Percentiles rank a stretch among this genome's conserved stretches.
Conservation (phyloP, 2,888 invertebrate species). For the Erannis defoliaria region DNA sequence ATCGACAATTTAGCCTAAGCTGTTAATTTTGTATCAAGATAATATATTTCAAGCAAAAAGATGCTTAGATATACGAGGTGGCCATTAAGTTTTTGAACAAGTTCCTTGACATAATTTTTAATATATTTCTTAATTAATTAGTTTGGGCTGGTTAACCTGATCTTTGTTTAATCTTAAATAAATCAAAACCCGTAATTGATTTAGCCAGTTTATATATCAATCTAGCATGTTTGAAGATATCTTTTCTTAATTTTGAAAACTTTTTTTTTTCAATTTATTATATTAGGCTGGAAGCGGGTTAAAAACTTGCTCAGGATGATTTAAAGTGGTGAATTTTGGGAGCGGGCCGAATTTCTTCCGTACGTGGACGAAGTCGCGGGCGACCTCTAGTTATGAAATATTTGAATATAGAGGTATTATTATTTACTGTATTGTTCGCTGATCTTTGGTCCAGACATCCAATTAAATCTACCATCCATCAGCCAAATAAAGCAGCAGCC, state of each 20-base stretch:
- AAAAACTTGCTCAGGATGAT: no score
- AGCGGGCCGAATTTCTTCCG: no score
- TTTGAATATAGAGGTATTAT: no score
- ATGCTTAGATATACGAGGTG: slow-evolving; percentile 10
- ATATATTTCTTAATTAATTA: slow-evolving; percentile 36
- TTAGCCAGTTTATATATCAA: background rate
- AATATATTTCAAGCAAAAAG: slow-evolving; percentile 13
- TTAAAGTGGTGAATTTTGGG: no score
- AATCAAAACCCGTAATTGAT: slow-evolving; percentile 13
- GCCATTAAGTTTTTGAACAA: slow-evolving; percentile 13
- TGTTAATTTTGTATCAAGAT: slow-evolving; percentile 16
- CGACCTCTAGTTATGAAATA: no score
- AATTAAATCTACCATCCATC: slow-evolving; percentile 24
- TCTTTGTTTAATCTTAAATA: slow-evolving; percentile 20
- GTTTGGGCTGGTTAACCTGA: slow-evolving; percentile 4
- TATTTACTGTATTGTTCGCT: no score
- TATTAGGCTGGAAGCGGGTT: no score
- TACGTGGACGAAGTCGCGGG: no score
- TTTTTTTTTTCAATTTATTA: no score
- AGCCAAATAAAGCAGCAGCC: slow-evolving; percentile 16
- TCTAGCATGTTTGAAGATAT: background rate
- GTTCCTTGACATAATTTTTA: slow-evolving; percentile 26
- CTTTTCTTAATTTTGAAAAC: no score
- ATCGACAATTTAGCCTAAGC: slow-evolving; percentile 17
- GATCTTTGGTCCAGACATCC: background rate